Conservation (phyloP, 2,113 vertebrate genomes). For the Natator depressus region DNA sequence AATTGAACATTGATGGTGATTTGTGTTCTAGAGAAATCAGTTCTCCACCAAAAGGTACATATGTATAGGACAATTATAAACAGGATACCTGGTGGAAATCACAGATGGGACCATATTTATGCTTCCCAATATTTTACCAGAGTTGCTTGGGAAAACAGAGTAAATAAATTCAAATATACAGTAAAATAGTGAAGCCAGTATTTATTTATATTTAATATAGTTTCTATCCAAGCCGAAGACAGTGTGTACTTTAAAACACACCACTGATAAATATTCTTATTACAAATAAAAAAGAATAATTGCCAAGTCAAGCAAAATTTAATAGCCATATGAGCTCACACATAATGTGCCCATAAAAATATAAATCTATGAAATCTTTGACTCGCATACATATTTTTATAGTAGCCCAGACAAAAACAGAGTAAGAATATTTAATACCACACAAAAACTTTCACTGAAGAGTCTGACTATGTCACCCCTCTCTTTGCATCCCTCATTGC, state of each 20-base stretch:
- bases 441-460: neutral
- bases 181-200: neutral
- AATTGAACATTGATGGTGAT: neutral
- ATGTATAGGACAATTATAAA: neutral
- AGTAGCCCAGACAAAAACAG: neutral
- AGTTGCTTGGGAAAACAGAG: neutral
- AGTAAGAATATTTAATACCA: neutral
- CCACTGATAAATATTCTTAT: constrained; percentile 22
- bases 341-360: neutral
- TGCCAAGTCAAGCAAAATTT: neutral
- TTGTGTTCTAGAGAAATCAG: neutral
- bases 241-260: constrained; percentile 11
- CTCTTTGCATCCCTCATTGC: neutral
- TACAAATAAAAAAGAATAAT: constrained; percentile 11
- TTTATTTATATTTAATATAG: neutral
- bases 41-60: neutral
- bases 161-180: neutral
- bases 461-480: neutral
- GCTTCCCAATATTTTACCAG: neutral
- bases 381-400: neutral
- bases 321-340: neutral
- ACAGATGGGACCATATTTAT: constrained; percentile 7
- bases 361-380: constrained; percentile 3
- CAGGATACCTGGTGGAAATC: constrained; percentile 16
- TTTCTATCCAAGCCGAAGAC: neutral